A percentile compares a stretch with the other conserved stretches of the same genome.
These are phyloP conservation scores for Baccha elongata DNA, from an alignment of 2,888 invertebrate genomes.

Conservation along the genomic window DNA sequence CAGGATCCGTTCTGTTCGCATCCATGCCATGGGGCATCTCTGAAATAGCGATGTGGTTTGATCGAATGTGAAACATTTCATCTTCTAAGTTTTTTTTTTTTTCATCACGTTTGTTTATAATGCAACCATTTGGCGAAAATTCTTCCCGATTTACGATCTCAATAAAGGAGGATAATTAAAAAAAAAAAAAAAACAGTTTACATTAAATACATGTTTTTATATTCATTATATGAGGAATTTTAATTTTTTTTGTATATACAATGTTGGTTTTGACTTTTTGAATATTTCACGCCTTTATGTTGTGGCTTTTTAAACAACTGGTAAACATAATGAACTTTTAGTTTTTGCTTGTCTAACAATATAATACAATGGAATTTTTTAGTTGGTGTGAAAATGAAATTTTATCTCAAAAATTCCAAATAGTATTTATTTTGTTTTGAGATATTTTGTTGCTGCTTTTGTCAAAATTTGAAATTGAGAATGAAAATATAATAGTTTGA, in stretches of 20 bases:
- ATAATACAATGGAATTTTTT: constrained; percentile 24
- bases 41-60: constrained; percentile 5
- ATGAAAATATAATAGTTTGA: no score
- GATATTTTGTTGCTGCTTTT: no score
- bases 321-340: constrained; percentile 31
- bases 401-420: not conserved
- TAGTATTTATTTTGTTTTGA: no score
- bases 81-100: not conserved
- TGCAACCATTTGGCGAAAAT: constrained; percentile 20
- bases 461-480: no score
- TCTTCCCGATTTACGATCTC: constrained; percentile 41
- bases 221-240: constrained; percentile 20
- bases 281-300: constrained; percentile 65
- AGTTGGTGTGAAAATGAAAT: not conserved
- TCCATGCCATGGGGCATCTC: not conserved
- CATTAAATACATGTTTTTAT: not conserved
- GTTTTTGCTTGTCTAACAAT: constrained; percentile 28
- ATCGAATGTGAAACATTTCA: constrained; percentile 25
- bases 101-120: constrained; percentile 15
- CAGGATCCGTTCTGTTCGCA: constrained; percentile 37
- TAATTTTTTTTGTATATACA: constrained; percentile 29
- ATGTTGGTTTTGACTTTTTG: constrained; percentile 31
- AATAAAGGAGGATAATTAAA: constrained; percentile 54
- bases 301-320: constrained; percentile 44
- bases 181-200: constrained; percentile 9